Conservation (phyloP, 2,113 vertebrate species). For the Crotalus horridus region DNA sequence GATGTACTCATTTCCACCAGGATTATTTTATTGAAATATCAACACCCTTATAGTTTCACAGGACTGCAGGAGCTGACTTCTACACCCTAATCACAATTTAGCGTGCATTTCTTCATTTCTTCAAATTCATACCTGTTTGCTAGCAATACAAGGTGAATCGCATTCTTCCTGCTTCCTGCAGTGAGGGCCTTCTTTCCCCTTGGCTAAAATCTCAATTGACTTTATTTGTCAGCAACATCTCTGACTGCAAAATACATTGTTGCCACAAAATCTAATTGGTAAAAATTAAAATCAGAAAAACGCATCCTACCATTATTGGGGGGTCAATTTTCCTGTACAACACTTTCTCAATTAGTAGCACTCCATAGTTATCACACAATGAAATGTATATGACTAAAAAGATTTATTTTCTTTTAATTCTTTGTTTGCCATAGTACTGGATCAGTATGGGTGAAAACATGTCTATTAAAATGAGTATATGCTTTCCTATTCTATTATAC, state of each 20-base stretch:
- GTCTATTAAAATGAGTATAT: background rate
- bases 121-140: background rate
- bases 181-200: background rate
- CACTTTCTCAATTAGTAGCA: background rate
- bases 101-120: background rate
- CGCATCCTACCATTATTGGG: background rate
- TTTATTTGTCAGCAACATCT: background rate
- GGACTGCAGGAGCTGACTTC: background rate
- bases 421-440: background rate
- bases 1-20: background rate
- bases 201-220: background rate
- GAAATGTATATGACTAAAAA: background rate
- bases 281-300: background rate
- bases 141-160: background rate
- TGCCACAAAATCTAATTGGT: background rate
- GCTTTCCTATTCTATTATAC: background rate
- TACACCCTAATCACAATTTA: background rate
- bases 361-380: background rate
- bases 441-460: background rate
- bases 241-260: background rate
- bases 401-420: background rate
- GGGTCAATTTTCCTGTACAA: background rate
- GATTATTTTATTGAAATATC: background rate
- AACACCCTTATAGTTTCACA: background rate
- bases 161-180: background rate